Conservation (phyloP, 2,888 invertebrate genomes). For the Idaea biselata region DNA sequence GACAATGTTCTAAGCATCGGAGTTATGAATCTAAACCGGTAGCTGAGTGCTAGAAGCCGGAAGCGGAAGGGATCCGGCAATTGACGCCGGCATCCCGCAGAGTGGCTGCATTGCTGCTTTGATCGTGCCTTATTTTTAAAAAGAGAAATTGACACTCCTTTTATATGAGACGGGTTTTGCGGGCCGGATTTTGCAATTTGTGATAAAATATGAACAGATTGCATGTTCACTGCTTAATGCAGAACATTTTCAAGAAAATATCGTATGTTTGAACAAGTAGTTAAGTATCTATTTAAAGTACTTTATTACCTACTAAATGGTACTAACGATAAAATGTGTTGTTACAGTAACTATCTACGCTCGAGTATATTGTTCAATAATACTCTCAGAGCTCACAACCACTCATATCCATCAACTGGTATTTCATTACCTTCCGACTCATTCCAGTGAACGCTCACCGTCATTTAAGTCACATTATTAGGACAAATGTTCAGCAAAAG, state of each 20-base stretch:
- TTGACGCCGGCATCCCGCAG: slow-evolving; percentile 65
- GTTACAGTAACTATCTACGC: no score
- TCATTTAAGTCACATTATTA: background rate
- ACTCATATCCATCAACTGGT: background rate
- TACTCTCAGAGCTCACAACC: background rate
- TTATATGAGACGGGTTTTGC: slow-evolving; percentile 33
- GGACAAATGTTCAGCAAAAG: background rate
- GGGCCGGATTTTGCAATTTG: slow-evolving; percentile 22
- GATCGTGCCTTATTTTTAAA: slow-evolving; percentile 46
- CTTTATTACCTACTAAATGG: no score
- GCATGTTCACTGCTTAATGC: background rate
- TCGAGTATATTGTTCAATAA: no score
- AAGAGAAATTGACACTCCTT: slow-evolving; percentile 43
- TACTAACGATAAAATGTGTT: no score
- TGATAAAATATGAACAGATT: background rate
- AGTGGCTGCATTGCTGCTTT: slow-evolving; percentile 43
- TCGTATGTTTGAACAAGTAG: background rate
- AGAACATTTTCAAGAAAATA: background rate
- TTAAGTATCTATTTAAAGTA: no score
- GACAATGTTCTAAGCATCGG: slow-evolving; percentile 57
- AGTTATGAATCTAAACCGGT: slow-evolving; percentile 62
- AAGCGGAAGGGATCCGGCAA: slow-evolving; percentile 75
- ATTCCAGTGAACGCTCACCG: background rate
- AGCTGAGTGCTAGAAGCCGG: slow-evolving; percentile 58
- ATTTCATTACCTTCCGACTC: background rate